phyloP scores from a whole-genome alignment of 2,113 vertebrate species.

The Emydura subglobosa region DNA sequence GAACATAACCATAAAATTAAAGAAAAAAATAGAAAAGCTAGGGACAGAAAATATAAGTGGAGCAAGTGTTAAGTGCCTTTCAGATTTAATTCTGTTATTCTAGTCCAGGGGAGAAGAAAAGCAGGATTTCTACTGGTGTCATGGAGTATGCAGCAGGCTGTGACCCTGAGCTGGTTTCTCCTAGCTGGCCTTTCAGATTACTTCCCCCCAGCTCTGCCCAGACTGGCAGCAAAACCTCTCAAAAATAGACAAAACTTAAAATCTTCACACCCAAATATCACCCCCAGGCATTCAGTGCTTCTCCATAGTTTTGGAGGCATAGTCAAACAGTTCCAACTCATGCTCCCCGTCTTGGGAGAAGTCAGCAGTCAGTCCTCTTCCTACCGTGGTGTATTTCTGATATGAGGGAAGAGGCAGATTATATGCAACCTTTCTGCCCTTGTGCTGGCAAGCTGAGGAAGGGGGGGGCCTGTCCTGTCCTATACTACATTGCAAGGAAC shows the following conservation, averaged over 20 bases:
- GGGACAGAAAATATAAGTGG: background rate
- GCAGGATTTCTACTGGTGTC: background rate
- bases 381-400: background rate
- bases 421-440: background rate
- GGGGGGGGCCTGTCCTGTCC: background rate
- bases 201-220: background rate
- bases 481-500: background rate
- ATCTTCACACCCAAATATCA: background rate
- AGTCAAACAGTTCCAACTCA: background rate
- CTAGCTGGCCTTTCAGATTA: background rate
- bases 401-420: conserved; percentile 5
- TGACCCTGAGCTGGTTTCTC: background rate
- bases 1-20: background rate
- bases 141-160: background rate
- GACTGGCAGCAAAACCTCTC: background rate
- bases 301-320: background rate
- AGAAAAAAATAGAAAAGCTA: background rate
- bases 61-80: background rate
- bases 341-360: background rate
- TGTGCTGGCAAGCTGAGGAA: background rate
- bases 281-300: background rate
- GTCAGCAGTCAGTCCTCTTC: background rate
- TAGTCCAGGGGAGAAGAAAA: background rate
- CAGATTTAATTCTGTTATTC: background rate
- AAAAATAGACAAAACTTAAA: background rate